phyloP scores from a whole-genome alignment of 2,797 vertebrate genomes.

The Leptodactylus fallax region DNA sequence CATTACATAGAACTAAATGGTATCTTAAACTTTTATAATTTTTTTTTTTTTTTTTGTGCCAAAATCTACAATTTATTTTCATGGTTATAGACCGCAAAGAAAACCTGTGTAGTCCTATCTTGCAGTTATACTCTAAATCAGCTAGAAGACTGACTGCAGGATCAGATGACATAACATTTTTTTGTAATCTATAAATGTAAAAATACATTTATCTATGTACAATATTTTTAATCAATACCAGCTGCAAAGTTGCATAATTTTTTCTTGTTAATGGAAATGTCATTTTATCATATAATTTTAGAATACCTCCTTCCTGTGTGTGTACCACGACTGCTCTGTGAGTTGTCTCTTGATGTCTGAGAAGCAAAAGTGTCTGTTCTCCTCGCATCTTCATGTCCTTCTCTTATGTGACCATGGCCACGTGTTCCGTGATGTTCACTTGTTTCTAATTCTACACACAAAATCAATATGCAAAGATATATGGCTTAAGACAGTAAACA shows the following conservation, averaged over 20 bases:
- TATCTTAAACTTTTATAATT: background rate
- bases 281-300: background rate
- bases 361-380: background rate
- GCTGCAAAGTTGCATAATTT: background rate
- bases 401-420: background rate
- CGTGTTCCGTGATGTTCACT: background rate
- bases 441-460: background rate
- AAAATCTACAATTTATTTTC: background rate
- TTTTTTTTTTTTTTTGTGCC: background rate
- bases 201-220: no score
- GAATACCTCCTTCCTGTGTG: constrained; percentile 30
- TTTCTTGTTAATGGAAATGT: background rate
- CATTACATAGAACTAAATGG: background rate
- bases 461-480: background rate
- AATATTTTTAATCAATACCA: no score
- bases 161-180: background rate
- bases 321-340: background rate
- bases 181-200: no score
- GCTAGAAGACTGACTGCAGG: background rate
- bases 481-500: background rate
- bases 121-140: background rate
- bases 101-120: background rate
- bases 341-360: background rate
- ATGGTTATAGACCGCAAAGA: background rate
- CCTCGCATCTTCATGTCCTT: background rate